Evolutionary conservation across 1,140 invertebrate species (phyloP).

Genomic region (Ceratitis capitata): DNA sequence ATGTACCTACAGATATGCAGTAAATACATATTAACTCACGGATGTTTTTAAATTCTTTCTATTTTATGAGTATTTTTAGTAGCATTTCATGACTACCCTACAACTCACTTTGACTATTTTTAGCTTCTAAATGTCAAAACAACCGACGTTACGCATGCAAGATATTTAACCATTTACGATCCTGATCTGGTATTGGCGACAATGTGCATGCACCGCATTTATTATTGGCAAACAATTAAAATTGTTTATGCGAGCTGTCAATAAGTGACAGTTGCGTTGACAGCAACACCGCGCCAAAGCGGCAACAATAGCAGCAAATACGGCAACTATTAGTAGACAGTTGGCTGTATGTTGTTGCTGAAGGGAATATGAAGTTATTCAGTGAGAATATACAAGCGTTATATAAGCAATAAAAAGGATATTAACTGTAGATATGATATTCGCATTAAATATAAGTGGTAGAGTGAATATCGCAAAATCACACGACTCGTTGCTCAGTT

Average conservation of each 20-base stretch:
- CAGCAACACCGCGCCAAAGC: neutral
- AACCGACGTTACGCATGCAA: neutral
- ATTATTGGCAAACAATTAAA: constrained; percentile 12
- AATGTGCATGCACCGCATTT: neutral
- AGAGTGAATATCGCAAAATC: no score
- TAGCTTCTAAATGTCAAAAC: neutral
- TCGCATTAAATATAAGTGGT: no score
- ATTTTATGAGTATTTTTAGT: neutral
- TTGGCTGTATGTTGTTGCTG: no score
- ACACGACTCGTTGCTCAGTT: no score
- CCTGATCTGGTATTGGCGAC: neutral
- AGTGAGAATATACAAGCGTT: no score
- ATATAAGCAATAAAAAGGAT: no score
- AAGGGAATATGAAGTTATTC: no score
- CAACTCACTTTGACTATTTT: neutral
- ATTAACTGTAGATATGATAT: no score
- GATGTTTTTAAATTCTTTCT: neutral
- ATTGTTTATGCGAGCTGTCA: constrained; percentile 25
- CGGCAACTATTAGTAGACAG: no score
- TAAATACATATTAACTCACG: neutral
- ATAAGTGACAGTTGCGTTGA: neutral
- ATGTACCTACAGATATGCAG: neutral
- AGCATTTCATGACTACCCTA: neutral
- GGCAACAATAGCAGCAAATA: no score
- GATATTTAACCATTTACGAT: neutral